A percentile compares a stretch with the other conserved stretches of the same genome.
phyloP scores from a whole-genome alignment of 1,140 invertebrate genomes.

The Melipona quadrifasciata region DNA sequence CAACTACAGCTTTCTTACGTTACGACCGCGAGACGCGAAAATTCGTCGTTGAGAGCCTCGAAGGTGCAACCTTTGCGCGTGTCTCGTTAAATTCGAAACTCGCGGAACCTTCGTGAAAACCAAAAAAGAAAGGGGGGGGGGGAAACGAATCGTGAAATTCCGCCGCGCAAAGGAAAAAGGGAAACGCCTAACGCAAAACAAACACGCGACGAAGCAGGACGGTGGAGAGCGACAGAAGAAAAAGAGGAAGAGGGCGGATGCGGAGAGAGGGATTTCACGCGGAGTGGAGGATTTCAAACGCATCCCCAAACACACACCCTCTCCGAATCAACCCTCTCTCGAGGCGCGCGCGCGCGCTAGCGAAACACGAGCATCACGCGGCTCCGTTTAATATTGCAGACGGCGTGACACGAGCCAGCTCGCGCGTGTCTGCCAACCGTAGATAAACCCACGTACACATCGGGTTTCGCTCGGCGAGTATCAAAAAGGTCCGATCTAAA shows the following conservation, averaged over 20 bases:
- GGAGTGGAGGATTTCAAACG: conserved; percentile 26
- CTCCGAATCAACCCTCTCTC: conserved; percentile 1
- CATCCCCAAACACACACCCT: not conserved
- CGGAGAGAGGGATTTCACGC: conserved; percentile 1
- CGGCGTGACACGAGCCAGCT: conserved; percentile 4
- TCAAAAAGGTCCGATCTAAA: conserved; percentile 46
- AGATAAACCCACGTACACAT: conserved; percentile 38
- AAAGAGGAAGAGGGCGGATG: too few species aligned
- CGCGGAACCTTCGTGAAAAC: too few species aligned
- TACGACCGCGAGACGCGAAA: not conserved
- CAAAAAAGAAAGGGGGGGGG: too few species aligned
- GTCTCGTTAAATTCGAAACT: too few species aligned
- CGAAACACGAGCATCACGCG: conserved; percentile 32
- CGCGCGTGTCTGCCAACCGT: conserved; percentile 25
- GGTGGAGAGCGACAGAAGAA: not conserved
- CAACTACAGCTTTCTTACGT: not conserved
- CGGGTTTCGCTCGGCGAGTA: conserved; percentile 13
- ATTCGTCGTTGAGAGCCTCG: not conserved
- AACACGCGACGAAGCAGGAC: not conserved
- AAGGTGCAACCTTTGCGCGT: too few species aligned
- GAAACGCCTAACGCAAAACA: not conserved
- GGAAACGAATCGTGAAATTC: not conserved
- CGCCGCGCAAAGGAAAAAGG: not conserved
- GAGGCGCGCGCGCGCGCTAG: too few species aligned
- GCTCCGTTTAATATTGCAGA: conserved; percentile 47